Percentiles rank a stretch among this genome's conserved stretches.
These are phyloP conservation scores for Aphidius gifuensis DNA, from an alignment of 1,140 invertebrate species.

Conservation along the genomic window DNA sequence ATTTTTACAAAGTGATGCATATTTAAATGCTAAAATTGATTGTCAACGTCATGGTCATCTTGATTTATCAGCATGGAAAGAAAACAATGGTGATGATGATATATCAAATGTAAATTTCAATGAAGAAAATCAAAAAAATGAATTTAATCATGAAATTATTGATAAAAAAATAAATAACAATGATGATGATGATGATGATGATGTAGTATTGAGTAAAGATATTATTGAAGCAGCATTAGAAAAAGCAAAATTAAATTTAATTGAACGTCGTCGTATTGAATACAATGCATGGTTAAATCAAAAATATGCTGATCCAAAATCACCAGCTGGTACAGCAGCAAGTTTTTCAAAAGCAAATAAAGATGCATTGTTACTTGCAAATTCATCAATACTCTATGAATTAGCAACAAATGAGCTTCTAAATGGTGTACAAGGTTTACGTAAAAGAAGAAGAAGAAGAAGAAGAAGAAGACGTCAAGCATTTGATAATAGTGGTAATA, in stretches of 20 bases:
- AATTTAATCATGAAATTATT: background rate
- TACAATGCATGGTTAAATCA: slow-evolving; percentile 72
- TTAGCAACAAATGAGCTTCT: slow-evolving; percentile 81
- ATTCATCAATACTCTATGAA: slow-evolving; percentile 84
- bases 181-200: background rate
- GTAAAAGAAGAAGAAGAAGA: slow-evolving; percentile 14
- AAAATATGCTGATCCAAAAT: slow-evolving; percentile 71
- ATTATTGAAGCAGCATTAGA: slow-evolving; percentile 64
- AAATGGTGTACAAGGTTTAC: slow-evolving; percentile 62
- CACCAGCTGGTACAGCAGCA: slow-evolving; percentile 78
- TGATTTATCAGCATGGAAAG: slow-evolving; percentile 64
- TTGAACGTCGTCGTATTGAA: slow-evolving; percentile 69
- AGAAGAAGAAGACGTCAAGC: slow-evolving; percentile 65
- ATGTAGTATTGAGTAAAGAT: slow-evolving; percentile 29
- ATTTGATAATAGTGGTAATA: slow-evolving; percentile 64
- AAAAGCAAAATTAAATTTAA: slow-evolving; percentile 71
- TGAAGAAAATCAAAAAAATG: slow-evolving; percentile 55
- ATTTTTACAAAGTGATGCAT: slow-evolving; percentile 83
- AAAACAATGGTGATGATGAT: slow-evolving; percentile 38
- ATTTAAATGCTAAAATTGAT: slow-evolving; percentile 77
- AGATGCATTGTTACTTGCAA: slow-evolving; percentile 76
- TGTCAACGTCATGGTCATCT: slow-evolving; percentile 70
- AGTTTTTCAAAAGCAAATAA: slow-evolving; percentile 85
- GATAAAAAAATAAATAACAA: background rate
- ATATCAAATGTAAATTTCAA: background rate